phyloP scores from a whole-genome alignment of 2,888 invertebrate species.

The Nomada flava region DNA sequence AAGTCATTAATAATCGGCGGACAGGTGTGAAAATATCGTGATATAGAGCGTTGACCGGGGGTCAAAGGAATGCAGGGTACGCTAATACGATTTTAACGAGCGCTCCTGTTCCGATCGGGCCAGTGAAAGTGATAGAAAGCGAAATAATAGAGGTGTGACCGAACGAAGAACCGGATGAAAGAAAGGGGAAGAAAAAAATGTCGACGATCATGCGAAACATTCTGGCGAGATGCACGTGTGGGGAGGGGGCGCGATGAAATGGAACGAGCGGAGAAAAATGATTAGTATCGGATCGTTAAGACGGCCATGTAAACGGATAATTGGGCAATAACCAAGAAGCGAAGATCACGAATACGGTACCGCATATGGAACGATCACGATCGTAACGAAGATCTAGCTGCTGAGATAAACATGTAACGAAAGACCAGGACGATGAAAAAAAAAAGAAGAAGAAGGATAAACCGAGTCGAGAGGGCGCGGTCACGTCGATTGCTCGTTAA shows the following conservation, averaged over 20 bases:
- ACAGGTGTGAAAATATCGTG: slow-evolving; percentile 38
- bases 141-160: slow-evolving; percentile 55
- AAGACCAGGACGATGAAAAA: slow-evolving; percentile 19
- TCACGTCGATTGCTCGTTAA: background rate
- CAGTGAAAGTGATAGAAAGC: slow-evolving; percentile 68
- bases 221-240: slow-evolving; percentile 7
- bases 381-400: slow-evolving; percentile 57
- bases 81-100: slow-evolving; percentile 49
- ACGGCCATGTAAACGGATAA: slow-evolving; percentile 64
- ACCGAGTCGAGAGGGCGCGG: background rate
- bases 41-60: background rate
- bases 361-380: slow-evolving; percentile 65
- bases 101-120: slow-evolving; percentile 30
- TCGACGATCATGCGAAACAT: slow-evolving; percentile 22
- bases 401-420: slow-evolving; percentile 55
- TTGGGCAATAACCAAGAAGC: slow-evolving; percentile 68
- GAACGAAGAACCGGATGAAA: background rate
- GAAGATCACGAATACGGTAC: slow-evolving; percentile 65
- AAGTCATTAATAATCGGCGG: slow-evolving; percentile 5
- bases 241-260: slow-evolving; percentile 21
- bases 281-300: slow-evolving; percentile 69
- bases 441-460: slow-evolving; percentile 3
- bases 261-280: slow-evolving; percentile 49
- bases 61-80: slow-evolving; percentile 7
- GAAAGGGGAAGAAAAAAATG: background rate